A percentile compares a stretch with the other conserved stretches of the same genome.
phyloP scores from a whole-genome alignment of 2,888 invertebrate species.

The Crioceris asparagi region DNA sequence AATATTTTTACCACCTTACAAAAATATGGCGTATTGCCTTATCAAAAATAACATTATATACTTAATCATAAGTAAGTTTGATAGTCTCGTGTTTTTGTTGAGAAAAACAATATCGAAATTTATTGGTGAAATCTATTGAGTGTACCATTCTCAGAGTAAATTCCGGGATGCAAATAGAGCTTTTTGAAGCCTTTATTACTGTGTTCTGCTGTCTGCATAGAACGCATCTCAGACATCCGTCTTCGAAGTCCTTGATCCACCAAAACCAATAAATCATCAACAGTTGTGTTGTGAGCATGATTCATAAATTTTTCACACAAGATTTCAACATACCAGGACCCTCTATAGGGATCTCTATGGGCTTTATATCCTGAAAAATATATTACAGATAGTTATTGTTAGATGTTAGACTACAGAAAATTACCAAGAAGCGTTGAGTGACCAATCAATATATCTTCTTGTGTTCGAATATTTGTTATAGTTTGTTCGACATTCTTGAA shows the following conservation, averaged over 20 bases:
- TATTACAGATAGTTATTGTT: background rate
- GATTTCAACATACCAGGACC: slow-evolving; percentile 61
- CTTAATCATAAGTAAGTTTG: too few relatives aligned
- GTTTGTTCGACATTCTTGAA: background rate
- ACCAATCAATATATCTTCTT: slow-evolving; percentile 50
- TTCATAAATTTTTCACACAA: slow-evolving; percentile 54
- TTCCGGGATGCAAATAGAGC: slow-evolving; percentile 59
- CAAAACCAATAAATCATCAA: slow-evolving; percentile 52
- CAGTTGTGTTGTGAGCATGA: slow-evolving; percentile 48
- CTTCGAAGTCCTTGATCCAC: slow-evolving; percentile 43
- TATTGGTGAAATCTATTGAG: slow-evolving; percentile 11
- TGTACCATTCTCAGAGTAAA: slow-evolving; percentile 35
- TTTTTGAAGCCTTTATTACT: slow-evolving; percentile 53
- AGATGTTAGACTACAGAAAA: too few relatives aligned
- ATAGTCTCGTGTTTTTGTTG: too few relatives aligned
- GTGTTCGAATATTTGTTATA: slow-evolving; percentile 22
- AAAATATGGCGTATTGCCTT: too few relatives aligned
- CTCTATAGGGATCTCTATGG: slow-evolving; percentile 46
- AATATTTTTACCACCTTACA: too few relatives aligned
- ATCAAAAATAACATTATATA: too few relatives aligned
- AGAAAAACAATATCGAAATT: too few relatives aligned
- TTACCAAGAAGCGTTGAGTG: slow-evolving; percentile 49
- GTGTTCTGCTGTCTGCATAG: slow-evolving; percentile 52
- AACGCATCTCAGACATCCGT: slow-evolving; percentile 29
- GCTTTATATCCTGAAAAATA: slow-evolving; percentile 42